Evolutionary conservation across 2,797 vertebrate genomes (phyloP).

Genomic region (Tadarida brasiliensis): DNA sequence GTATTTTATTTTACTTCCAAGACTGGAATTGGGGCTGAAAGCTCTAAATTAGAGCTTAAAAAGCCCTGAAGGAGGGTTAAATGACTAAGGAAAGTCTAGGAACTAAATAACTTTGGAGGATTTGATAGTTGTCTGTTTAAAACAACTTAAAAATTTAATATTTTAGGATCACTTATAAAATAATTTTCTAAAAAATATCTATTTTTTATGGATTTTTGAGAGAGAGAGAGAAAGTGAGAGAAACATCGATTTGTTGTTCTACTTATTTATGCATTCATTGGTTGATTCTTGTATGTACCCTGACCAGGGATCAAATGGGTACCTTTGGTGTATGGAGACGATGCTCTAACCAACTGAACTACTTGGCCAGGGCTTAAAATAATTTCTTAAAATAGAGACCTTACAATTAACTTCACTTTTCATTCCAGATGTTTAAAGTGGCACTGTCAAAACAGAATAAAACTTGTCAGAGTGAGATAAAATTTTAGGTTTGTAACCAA

Average conservation of each 20-base stretch:
- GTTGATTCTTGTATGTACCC: background rate
- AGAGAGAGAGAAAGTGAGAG: background rate
- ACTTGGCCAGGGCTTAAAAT: background rate
- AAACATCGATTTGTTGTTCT: background rate
- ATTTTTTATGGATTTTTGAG: background rate
- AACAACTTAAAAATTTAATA: conserved; percentile 28
- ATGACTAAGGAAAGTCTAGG: background rate
- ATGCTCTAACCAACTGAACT: background rate
- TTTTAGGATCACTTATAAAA: conserved; percentile 48
- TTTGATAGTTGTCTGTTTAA: conserved; percentile 28
- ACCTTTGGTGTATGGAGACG: background rate
- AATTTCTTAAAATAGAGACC: conserved; percentile 62
- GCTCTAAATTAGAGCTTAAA: conserved; percentile 5
- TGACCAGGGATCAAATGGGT: background rate
- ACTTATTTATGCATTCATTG: background rate
- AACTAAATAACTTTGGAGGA: background rate
- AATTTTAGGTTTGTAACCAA: conserved; percentile 70
- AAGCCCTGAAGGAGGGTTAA: background rate
- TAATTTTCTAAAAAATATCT: background rate
- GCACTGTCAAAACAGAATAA: conserved; percentile 58
- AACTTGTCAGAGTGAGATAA: conserved; percentile 28
- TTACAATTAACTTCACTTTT: conserved; percentile 39
- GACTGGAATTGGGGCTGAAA: conserved; percentile 3
- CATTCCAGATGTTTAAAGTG: conserved; percentile 9
- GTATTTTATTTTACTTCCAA: conserved; percentile 40